Evolutionary conservation across 2,113 vertebrate genomes (phyloP).

Genomic region (Podocnemis expansa): DNA sequence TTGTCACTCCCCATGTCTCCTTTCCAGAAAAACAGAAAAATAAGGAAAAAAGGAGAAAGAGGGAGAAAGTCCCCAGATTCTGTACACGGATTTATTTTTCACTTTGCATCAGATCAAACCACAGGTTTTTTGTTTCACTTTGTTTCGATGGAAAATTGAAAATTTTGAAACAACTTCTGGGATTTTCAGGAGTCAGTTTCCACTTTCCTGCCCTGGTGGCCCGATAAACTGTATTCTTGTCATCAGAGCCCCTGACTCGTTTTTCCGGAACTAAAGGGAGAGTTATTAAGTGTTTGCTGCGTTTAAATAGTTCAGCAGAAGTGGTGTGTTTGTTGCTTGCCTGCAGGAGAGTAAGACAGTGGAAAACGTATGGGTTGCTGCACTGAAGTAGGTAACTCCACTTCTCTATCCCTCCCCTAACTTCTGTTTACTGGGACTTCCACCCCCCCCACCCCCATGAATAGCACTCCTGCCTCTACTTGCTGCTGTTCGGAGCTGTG

Average conservation of each 20-base stretch:
- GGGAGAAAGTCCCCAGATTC: neutral
- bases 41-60: neutral
- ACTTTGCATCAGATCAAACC: neutral
- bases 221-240: neutral
- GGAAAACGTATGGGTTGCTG: neutral
- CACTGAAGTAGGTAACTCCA: neutral
- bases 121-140: neutral
- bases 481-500: neutral
- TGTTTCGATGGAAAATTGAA: neutral
- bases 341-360: neutral
- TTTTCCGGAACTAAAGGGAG: neutral
- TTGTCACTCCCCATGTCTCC: neutral
- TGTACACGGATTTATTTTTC: neutral
- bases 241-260: neutral
- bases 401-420: neutral
- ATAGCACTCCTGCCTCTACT: neutral
- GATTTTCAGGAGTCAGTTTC: neutral
- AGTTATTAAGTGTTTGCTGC: neutral
- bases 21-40: neutral
- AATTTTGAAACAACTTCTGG: neutral
- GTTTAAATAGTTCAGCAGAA: neutral
- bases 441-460: neutral
- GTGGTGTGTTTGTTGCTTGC: neutral
- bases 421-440: neutral
- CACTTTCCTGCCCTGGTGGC: neutral